Evolutionary conservation across 2,797 vertebrate genomes (phyloP).

Genomic region (Brachyrhaphis roseni): DNA sequence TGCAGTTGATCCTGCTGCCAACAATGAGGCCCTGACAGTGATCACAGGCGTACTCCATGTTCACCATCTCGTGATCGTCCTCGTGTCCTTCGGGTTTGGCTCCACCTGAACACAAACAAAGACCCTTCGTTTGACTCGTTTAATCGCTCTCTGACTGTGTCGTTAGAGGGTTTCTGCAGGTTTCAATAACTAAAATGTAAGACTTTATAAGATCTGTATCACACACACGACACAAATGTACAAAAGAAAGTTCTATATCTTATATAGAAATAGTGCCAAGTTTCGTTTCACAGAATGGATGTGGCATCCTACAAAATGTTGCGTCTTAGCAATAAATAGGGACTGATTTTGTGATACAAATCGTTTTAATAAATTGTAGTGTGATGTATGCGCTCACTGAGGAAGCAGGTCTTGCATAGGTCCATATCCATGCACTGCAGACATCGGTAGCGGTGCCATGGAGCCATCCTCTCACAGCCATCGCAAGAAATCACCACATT

Average conservation of each 20-base stretch:
- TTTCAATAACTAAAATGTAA: neutral
- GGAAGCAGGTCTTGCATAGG: conserved; percentile 96
- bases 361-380: neutral
- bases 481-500: conserved; percentile 98
- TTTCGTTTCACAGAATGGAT: too few relatives aligned
- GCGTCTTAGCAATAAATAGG: neutral
- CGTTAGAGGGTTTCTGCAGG: neutral
- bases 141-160: neutral
- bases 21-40: conserved; percentile 97
- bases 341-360: neutral
- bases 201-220: neutral
- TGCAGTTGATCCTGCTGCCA: conserved; percentile 95
- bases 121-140: neutral
- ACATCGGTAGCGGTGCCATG: conserved; percentile 95
- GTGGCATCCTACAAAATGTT: neutral
- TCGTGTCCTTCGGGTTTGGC: conserved; percentile 97
- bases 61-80: conserved; percentile 97
- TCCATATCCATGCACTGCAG: conserved; percentile 98
- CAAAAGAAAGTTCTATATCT: too few relatives aligned
- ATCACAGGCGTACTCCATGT: conserved; percentile 97
- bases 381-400: conserved; percentile 81
- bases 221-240: too few relatives aligned
- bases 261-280: too few relatives aligned
- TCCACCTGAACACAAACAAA: conserved; percentile 83
- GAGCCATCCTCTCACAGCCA: conserved; percentile 94